Evolutionary conservation across 2,797 vertebrate species (phyloP).

Genomic region (Ciconia nigra): DNA sequence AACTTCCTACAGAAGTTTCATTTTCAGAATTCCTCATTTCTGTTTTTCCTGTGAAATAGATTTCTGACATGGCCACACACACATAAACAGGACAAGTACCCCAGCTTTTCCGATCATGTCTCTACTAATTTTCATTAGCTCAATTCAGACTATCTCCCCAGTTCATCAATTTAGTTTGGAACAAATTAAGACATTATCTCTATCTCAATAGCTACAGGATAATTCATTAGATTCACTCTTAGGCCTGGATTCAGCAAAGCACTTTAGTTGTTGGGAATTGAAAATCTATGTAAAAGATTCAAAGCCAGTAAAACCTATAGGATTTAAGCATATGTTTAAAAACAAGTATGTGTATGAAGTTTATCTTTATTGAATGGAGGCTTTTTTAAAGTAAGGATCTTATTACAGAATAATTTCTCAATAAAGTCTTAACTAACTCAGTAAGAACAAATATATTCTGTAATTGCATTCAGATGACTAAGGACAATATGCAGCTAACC

Average conservation of each 20-base stretch:
- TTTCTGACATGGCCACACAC: neutral
- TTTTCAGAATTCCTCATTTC: neutral
- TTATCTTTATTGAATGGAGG: neutral
- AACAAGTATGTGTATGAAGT: neutral
- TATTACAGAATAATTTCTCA: neutral
- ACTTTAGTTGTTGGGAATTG: neutral
- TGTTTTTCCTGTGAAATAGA: neutral
- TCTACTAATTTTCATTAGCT: neutral
- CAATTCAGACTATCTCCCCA: neutral
- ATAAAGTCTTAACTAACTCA: neutral
- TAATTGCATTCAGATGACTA: neutral
- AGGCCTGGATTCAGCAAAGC: neutral
- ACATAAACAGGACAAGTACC: neutral
- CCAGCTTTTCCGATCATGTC: neutral
- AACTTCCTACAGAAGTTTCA: neutral
- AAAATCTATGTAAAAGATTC: neutral
- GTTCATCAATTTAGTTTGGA: neutral
- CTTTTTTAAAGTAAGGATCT: neutral
- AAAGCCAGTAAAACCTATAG: neutral
- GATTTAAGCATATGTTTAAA: neutral
- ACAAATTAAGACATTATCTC: constrained; percentile 13
- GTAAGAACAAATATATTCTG: neutral
- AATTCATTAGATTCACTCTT: constrained; percentile 5
- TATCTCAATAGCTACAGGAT: neutral
- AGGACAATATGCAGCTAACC: neutral